Base-by-base conservation (phyloP, 1,140 invertebrate species). In the Saccostrea cuccullata region DNA sequence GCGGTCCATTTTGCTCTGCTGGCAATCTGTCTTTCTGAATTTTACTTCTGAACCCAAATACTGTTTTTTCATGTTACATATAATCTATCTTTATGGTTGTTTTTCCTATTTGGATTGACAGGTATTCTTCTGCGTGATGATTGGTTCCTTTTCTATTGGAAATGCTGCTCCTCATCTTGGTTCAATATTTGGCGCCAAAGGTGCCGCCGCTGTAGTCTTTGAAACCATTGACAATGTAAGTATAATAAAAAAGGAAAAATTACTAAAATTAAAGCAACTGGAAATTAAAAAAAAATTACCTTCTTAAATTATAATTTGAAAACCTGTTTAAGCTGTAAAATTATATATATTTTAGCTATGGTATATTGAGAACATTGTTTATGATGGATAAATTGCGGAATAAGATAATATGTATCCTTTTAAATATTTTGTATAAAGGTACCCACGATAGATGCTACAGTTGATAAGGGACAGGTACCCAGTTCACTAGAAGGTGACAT, bases 91-190 rank as follows among this genome's bases (percentile, higher is more conserved):
- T 47, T 47, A 8, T 47, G 47, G 47, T 47, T 47, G 47, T 47
- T 47, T 8, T 47, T 9, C 40, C 6, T 47, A 47, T 47, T 47
- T 47, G 2, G 47, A 47, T 87, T 67, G n/a, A 36, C 89, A 94
- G 93, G 93, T 94, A 9, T 94, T 95, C 89, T 94, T 95, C 89
- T 91, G 97, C 82, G 97, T 98, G 0, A 95, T 99, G 82, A 97
- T 97, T 90, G 98, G 97, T 0, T 97, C 97, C 0, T 97, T 98
- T 94, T 97, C 97, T 92, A 95, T 98, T 6, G 97, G 98, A 40
- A 96, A 98, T 91, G 97, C 98, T 0, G 97, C 97, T 9, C 98
- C 98, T 0, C 97, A 97, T 92, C 92, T 98, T 0, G 97, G 97
- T 90, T 96, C 96, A 4, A 97, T 98, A 93, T 96, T 97, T 5